Percentiles rank a stretch among this genome's conserved stretches.
These are phyloP conservation scores for Sinonovacula constricta DNA, from an alignment of 1,140 invertebrate genomes.

Conservation along the genomic window DNA sequence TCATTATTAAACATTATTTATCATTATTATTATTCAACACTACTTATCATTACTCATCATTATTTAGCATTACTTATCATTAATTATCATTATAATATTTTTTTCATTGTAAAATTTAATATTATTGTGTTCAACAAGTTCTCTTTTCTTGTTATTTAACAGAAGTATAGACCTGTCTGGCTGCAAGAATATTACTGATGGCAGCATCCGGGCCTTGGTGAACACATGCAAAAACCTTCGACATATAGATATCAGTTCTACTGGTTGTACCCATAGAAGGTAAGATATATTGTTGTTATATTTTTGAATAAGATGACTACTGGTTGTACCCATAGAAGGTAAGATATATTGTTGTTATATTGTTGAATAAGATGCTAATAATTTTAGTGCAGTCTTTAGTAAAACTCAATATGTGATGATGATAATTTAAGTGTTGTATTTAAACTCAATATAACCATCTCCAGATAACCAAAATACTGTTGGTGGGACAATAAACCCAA, in stretches of 20 bases:
- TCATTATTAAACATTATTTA: too few relatives aligned
- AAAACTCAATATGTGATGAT: too few relatives aligned
- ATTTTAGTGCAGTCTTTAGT: too few relatives aligned
- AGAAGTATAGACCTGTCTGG: conserved; percentile 76
- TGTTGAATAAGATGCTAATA: too few relatives aligned
- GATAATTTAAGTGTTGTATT: too few relatives aligned
- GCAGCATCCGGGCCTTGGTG: conserved; percentile 68
- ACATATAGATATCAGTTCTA: conserved; percentile 76
- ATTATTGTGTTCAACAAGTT: too few relatives aligned
- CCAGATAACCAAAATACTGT: too few relatives aligned
- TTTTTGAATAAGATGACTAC: too few relatives aligned
- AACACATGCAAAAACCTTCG: conserved; percentile 71
- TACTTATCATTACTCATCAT: background rate
- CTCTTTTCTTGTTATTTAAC: conserved; percentile 30
- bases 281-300: too few relatives aligned
- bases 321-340: conserved; percentile 73
- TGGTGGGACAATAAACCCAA: too few relatives aligned
- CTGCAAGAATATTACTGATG: conserved; percentile 72
- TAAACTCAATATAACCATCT: too few relatives aligned
- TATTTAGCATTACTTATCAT: background rate
- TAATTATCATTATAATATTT: background rate
- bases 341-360: too few relatives aligned
- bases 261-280: conserved; percentile 73
- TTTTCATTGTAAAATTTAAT: background rate
- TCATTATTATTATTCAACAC: background rate